phyloP scores from a whole-genome alignment of 2,113 vertebrate species.

The Syrrhaptes paradoxus region DNA sequence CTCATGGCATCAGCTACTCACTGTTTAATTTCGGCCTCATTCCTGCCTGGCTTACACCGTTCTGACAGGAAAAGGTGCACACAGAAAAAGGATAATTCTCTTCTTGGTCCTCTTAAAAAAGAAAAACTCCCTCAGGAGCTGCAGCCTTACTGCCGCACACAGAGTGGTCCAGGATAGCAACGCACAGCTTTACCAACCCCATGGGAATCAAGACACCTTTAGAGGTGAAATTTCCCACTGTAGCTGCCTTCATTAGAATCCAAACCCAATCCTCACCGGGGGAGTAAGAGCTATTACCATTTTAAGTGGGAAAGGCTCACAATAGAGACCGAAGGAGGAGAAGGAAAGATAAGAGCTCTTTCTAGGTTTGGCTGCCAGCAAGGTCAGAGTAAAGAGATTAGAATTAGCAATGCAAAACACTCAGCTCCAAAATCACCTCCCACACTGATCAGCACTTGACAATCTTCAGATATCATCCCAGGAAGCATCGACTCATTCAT shows the following conservation, averaged over 20 bases:
- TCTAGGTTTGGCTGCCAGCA: background rate
- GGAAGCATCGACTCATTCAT: background rate
- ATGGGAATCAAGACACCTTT: background rate
- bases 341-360: background rate
- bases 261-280: background rate
- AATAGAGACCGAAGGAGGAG: background rate
- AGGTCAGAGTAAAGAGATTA: background rate
- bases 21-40: background rate
- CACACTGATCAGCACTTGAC: background rate
- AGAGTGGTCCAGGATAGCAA: background rate
- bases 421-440: background rate
- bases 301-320: background rate
- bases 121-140: background rate
- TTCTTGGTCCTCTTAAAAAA: background rate
- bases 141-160: background rate
- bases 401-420: background rate
- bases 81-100: background rate
- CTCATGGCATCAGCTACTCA: background rate
- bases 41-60: background rate
- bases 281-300: background rate
- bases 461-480: background rate
- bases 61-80: background rate
- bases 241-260: background rate
- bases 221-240: background rate
- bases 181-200: background rate